Evolutionary conservation across 2,113 vertebrate species (phyloP).

Genomic region (Catharus minimus): DNA sequence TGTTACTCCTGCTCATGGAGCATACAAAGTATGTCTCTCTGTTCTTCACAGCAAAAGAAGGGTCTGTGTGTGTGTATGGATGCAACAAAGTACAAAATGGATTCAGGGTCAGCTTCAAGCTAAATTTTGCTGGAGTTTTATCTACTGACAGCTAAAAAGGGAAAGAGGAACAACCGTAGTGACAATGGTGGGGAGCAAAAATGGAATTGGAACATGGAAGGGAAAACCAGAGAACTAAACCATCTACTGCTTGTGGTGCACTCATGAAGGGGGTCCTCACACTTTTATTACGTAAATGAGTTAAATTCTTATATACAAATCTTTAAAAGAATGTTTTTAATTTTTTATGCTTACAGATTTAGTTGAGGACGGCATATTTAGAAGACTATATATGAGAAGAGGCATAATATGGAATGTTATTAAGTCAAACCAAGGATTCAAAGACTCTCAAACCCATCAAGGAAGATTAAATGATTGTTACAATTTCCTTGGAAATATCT

Average conservation of each 20-base stretch:
- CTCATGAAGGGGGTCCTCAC: not conserved
- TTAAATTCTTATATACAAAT: not conserved
- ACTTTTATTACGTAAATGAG: not conserved
- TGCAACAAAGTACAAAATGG: not conserved
- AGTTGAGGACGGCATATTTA: not conserved
- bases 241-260: not conserved
- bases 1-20: not conserved
- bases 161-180: not conserved
- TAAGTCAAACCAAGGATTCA: not conserved
- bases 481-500: not conserved
- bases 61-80: not conserved
- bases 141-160: not conserved
- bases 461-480: not conserved
- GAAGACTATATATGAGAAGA: not conserved
- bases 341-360: not conserved
- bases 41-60: not conserved
- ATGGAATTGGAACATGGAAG: not conserved
- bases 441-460: not conserved
- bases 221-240: not conserved
- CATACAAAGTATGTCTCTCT: not conserved
- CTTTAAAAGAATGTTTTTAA: not conserved
- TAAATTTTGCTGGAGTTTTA: not conserved
- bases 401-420: not conserved
- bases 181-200: not conserved
- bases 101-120: not conserved